Evolutionary conservation across 1,140 invertebrate genomes (phyloP).

Genomic region (Pseudachorutes palmiensis): DNA sequence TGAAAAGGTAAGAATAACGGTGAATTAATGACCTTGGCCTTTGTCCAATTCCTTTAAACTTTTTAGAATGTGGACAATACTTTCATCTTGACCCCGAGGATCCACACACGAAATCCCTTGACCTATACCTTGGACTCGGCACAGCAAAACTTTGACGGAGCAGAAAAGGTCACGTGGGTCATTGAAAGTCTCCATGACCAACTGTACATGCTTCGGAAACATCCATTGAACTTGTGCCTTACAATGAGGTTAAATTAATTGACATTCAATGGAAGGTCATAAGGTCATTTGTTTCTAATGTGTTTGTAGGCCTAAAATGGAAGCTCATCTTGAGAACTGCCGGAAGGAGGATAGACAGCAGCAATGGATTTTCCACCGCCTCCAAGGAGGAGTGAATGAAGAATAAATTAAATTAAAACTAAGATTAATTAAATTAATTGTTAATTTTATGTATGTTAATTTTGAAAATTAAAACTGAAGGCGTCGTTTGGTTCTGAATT

Average conservation of each 20-base stretch:
- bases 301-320: neutral
- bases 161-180: neutral
- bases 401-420: neutral
- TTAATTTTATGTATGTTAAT: neutral
- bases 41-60: neutral
- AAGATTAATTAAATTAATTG: neutral
- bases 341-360: neutral
- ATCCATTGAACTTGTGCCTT: neutral
- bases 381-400: neutral
- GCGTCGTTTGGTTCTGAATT: too few species aligned
- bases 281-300: neutral
- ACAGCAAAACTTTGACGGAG: neutral
- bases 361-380: conserved; percentile 8
- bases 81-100: neutral
- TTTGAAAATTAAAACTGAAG: neutral
- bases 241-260: neutral
- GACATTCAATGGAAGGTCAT: neutral
- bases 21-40: neutral
- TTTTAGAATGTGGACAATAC: conserved; percentile 12
- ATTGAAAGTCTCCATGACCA: conserved; percentile 1
- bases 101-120: neutral
- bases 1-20: conserved; percentile 9
- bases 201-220: conserved; percentile 6
- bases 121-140: neutral
- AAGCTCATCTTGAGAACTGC: neutral